Percentiles rank a stretch among this genome's conserved stretches.
phyloP scores from a whole-genome alignment of 2,113 vertebrate genomes.

The Chloroceryle aenea region DNA sequence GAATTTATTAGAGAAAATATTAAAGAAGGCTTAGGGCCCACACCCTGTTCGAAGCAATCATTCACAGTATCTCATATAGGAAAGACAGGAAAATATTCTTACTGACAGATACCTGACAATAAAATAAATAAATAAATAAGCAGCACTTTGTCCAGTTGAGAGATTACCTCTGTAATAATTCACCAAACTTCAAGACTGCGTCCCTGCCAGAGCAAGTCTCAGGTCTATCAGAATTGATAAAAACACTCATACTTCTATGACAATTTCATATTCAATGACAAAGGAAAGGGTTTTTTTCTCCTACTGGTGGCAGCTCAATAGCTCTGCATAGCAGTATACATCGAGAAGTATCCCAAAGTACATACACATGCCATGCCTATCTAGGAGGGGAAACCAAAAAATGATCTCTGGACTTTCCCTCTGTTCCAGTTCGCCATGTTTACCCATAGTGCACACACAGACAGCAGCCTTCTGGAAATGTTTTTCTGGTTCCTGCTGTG shows the following conservation, averaged over 20 bases:
- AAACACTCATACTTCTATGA: conserved; percentile 2
- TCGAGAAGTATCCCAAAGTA: neutral
- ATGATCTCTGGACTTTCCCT: neutral
- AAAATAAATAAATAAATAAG: neutral
- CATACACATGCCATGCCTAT: neutral
- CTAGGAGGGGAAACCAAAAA: neutral
- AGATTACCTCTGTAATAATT: neutral
- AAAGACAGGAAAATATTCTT: neutral
- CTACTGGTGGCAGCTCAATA: conserved; percentile 1
- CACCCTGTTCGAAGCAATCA: conserved; percentile 41
- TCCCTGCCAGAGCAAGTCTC: neutral
- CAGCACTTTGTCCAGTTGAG: neutral
- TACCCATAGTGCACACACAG: neutral
- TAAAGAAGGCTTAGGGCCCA: neutral
- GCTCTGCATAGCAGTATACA: neutral
- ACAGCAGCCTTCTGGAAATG: neutral
- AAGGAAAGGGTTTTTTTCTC: conserved; percentile 6
- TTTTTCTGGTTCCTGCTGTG: neutral
- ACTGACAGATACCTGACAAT: neutral
- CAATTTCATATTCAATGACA: conserved; percentile 30
- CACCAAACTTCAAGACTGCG: neutral
- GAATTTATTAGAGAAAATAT: conserved; percentile 45
- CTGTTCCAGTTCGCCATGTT: neutral
- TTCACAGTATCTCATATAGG: neutral
- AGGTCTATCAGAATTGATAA: conserved; percentile 24